Base-by-base conservation (phyloP, 1,140 invertebrate genomes). In the Diabrotica undecimpunctata region DNA sequence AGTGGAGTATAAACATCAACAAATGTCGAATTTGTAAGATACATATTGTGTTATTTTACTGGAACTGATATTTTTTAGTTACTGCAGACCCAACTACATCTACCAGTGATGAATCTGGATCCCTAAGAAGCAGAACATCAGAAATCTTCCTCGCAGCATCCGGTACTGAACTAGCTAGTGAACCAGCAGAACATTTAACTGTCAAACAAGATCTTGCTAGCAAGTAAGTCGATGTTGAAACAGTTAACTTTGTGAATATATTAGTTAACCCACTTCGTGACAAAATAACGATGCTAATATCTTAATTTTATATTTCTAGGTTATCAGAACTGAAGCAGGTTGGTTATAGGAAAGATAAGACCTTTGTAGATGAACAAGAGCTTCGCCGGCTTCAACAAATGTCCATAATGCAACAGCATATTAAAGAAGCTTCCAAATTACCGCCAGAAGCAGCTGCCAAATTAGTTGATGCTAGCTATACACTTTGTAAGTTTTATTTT, bases 241-340 rank as follows among this genome's bases (percentile, higher is more conserved):
- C 6, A 54, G 25, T 25, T 25, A 25, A 25, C 25, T 25, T 2
- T 25, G 25, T 25, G 1, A 25, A 2, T 25, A 25, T 25, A 25
- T 25, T 1, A 25, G 25, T 25, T 25, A 25, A 54, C 8, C n/a
- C 8, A 52, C 12, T 6, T 38, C n/a, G 25, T 25, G 1, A 25
- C 25, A 25, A 25, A 25, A 4, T 25, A 4, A 25, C 25, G 4
- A 25, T 25, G 25, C 25, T 4, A 25, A 25, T 25, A 25, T 4
- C 25, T 25, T 25, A 25, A 25, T 25, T 25, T 61, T 25, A 35
- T 61, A 13, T 64, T 75, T 72, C 66, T 65, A 85, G 90, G 81
- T 81, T 93, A 69, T 86, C 88, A 5, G 87, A 92, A 78, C 79
- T 93, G 64, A 89, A 88, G 69, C 86, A 81, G 58, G 84, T 91